Conservation (phyloP, 2,888 invertebrate species). For the Dicranocentrus wangi region DNA sequence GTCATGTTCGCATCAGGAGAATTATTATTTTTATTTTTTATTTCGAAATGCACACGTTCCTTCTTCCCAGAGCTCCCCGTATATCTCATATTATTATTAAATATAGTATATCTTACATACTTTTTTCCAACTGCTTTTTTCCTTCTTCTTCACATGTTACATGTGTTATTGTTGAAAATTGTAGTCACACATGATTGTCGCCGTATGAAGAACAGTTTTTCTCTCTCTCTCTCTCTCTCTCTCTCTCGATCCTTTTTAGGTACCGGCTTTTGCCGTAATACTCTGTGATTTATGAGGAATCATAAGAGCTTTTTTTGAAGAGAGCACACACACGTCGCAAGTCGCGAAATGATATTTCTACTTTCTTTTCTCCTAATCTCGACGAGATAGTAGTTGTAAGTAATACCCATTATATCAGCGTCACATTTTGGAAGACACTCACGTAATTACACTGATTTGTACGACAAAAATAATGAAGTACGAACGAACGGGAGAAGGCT, state of each 20-base stretch:
- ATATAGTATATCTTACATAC: too few relatives aligned
- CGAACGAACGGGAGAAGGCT: constrained; percentile 28
- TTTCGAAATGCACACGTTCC: too few relatives aligned
- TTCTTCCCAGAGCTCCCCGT: not conserved
- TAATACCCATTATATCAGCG: too few relatives aligned
- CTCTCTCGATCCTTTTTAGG: constrained; percentile 66
- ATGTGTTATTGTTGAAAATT: constrained; percentile 25
- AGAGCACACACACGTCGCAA: constrained; percentile 64
- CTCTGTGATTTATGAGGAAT: constrained; percentile 68
- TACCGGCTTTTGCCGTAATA: constrained; percentile 64
- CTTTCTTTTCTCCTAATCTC: constrained; percentile 23
- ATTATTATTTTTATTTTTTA: too few relatives aligned
- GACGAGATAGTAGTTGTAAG: too few relatives aligned
- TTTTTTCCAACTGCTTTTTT: too few relatives aligned
- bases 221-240: constrained; percentile 57
- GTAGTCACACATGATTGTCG: constrained; percentile 52
- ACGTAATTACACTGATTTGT: not conserved
- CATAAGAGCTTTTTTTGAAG: constrained; percentile 36
- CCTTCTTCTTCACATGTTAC: not conserved
- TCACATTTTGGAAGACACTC: not conserved
- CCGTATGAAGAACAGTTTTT: constrained; percentile 50
- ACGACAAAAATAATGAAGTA: constrained; percentile 32
- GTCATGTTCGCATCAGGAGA: constrained; percentile 9
- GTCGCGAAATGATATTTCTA: constrained; percentile 40
- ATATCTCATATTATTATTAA: too few relatives aligned